Base-by-base conservation (phyloP, 2,888 invertebrate genomes). In the Galerucella calmariensis region DNA sequence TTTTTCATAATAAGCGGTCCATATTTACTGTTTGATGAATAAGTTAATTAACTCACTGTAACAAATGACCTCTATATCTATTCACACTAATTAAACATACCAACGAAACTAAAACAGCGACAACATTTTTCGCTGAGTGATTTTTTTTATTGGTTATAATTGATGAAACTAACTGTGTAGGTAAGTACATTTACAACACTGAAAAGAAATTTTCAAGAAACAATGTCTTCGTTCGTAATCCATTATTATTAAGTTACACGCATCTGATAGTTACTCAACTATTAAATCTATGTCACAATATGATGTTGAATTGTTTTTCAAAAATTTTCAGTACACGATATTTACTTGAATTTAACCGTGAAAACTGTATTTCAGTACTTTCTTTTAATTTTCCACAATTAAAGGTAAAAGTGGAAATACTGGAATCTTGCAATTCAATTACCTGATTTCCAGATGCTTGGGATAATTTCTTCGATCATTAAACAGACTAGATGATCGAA, bases 261-360 rank as follows among this genome's bases (percentile, higher is more conserved):
- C 14, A 53, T 53, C 14, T 16, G 53, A n/a, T 16, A 16, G 53
- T 56, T 20, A 56, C 51, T 51, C n/a, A n/a, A 14, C 14, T 51
- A 51, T 51, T 51, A 5, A 51, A n/a, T 51, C 6, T n/a, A 14
- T 51, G 51, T 51, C 51, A 51, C 51, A 5, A n/a, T n/a, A 8
- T n/a, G 6, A n/a, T 14, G 8, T 51, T 14, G 1, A 51, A n/a
- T 51, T 51, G 44, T 69, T 24, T 46, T 44, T 48, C 27, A 48
- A 61, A 9, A 41, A 41, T 41, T 41, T 27, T 41, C 8, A 35
- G 35, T 6, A 35, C 35, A 8, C 35, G 8, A 41, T 9, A 41
- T 41, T 41, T 41, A 46, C 61, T 69, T 61, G 48, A 69, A 69
- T 61, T 69, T 14, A 69, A 69, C 27, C 24, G 69, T 61, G 35